phyloP scores from a whole-genome alignment of 2,797 vertebrate genomes.

The Sebastes taczanowskii region DNA sequence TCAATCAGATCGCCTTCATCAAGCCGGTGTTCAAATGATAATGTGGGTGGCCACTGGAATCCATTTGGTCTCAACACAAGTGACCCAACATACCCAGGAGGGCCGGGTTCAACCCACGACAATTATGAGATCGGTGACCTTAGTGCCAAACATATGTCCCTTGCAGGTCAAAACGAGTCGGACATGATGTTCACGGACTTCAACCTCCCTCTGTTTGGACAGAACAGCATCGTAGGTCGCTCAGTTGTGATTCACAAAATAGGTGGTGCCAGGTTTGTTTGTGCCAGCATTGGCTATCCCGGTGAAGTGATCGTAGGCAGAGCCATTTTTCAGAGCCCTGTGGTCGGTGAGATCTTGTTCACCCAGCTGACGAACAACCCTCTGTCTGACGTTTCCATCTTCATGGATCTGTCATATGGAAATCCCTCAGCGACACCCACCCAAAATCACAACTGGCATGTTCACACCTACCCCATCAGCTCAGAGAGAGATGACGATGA shows the following conservation, averaged over 20 bases:
- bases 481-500: conserved; percentile 77
- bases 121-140: conserved; percentile 84
- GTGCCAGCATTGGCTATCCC: conserved; percentile 79
- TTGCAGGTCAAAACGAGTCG: conserved; percentile 32
- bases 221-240: conserved; percentile 85
- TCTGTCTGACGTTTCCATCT: conserved; percentile 83
- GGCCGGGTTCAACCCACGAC: conserved; percentile 78
- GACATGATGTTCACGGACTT: conserved; percentile 71
- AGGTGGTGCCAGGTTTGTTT: conserved; percentile 67
- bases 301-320: conserved; percentile 73
- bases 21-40: conserved; percentile 77
- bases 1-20: conserved; percentile 42
- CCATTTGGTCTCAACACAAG: conserved; percentile 72
- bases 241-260: conserved; percentile 81
- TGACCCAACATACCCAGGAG: conserved; percentile 64
- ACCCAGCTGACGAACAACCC: conserved; percentile 76
- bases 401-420: conserved; percentile 79
- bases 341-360: conserved; percentile 82
- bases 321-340: conserved; percentile 73
- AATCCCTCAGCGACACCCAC: conserved; percentile 55
- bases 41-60: conserved; percentile 84
- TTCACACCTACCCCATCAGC: conserved; percentile 81
- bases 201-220: conserved; percentile 85
- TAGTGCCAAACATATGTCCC: conserved; percentile 77
- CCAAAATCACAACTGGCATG: conserved; percentile 83